phyloP scores from a whole-genome alignment of 2,113 vertebrate species.

The Antennarius striatus region DNA sequence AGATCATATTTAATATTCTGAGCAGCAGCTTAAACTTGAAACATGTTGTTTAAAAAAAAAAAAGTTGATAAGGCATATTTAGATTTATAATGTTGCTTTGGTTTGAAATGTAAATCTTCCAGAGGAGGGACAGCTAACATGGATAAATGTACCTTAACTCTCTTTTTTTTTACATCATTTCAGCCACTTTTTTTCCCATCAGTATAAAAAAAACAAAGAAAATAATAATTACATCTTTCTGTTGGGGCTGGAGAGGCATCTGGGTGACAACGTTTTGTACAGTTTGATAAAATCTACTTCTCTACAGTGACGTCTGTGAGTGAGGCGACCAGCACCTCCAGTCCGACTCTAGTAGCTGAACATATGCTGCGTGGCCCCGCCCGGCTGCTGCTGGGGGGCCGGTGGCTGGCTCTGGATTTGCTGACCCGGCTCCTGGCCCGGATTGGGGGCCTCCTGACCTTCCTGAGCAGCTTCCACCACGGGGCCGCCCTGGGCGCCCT shows the following conservation, averaged over 20 bases:
- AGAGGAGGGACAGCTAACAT: slow-evolving; percentile 20
- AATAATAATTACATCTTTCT: slow-evolving; percentile 22
- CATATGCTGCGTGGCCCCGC: slow-evolving; percentile 84
- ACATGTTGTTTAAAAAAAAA: slow-evolving; percentile 30
- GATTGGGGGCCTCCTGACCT: slow-evolving; percentile 69
- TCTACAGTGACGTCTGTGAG: slow-evolving; percentile 26
- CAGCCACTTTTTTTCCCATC: slow-evolving; percentile 23
- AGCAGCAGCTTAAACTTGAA: slow-evolving; percentile 32
- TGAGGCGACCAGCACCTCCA: slow-evolving; percentile 58
- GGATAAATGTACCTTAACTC: slow-evolving; percentile 19
- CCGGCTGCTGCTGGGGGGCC: slow-evolving; percentile 58
- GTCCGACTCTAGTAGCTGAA: slow-evolving; percentile 86
- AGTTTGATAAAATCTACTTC: slow-evolving; percentile 34
- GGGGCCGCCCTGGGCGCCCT: slow-evolving; percentile 64
- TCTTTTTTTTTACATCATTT: neutral
- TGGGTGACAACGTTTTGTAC: slow-evolving; percentile 50
- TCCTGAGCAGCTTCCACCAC: slow-evolving; percentile 59
- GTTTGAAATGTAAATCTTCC: slow-evolving; percentile 55
- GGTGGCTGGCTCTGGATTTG: slow-evolving; percentile 64
- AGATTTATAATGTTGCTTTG: slow-evolving; percentile 58
- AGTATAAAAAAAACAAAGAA: slow-evolving; percentile 3
- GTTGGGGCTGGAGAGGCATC: slow-evolving; percentile 54
- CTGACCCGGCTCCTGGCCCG: slow-evolving; percentile 63
- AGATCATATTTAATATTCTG: neutral
- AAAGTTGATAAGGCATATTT: slow-evolving; percentile 53